These are phyloP conservation scores for Chironomus striatipennis DNA, from an alignment of 1,140 invertebrate species.

Conservation along the genomic window DNA sequence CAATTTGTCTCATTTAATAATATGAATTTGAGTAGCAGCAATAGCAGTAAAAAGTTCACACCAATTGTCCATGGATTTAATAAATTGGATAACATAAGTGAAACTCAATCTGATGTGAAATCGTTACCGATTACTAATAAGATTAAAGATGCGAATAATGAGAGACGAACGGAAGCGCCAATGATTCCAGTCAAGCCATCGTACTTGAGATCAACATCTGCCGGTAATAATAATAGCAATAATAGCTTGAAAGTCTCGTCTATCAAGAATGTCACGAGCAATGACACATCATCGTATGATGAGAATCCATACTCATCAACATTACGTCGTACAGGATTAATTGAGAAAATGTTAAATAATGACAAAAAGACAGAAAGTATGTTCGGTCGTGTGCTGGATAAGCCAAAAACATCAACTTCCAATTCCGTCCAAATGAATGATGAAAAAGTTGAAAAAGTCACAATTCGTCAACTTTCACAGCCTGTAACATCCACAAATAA, in stretches of 20 bases:
- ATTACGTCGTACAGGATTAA: background rate
- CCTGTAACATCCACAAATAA: background rate
- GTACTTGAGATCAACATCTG: background rate
- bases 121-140: constrained; percentile 3
- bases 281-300: background rate
- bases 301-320: background rate
- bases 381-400: background rate
- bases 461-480: background rate
- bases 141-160: background rate
- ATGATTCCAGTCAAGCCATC: background rate
- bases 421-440: background rate
- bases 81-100: constrained; percentile 18
- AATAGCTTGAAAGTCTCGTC: background rate
- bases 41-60: background rate
- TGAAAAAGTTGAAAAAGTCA: background rate
- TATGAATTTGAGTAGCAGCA: background rate
- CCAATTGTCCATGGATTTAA: constrained; percentile 13
- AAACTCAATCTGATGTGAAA: constrained; percentile 12
- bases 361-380: constrained; percentile 9
- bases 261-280: background rate
- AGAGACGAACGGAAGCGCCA: background rate
- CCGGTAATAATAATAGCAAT: background rate
- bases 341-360: background rate
- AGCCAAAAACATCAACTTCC: background rate
- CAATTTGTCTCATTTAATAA: background rate